A percentile compares a stretch with the other conserved stretches of the same genome.
Evolutionary conservation across 2,888 invertebrate genomes (phyloP).

Genomic region (Resseliella maxima): DNA sequence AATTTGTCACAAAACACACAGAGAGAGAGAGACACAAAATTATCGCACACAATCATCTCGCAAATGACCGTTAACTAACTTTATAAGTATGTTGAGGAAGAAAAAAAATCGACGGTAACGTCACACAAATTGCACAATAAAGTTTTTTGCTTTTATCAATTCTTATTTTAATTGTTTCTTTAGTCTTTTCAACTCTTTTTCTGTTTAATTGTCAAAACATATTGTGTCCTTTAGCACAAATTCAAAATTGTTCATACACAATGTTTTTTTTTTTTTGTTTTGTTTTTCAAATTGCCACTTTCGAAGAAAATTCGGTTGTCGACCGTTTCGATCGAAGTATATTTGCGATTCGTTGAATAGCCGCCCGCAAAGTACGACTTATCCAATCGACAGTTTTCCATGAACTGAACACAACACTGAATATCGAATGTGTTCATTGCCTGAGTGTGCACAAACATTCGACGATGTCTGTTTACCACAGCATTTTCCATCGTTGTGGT

Average conservation of each 20-base stretch:
- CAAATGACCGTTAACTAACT: conserved; percentile 7
- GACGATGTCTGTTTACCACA: conserved; percentile 1
- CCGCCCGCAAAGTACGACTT: not conserved
- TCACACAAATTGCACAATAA: not conserved
- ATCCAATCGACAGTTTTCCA: conserved; percentile 39
- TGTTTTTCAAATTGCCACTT: not conserved
- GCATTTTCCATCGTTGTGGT: not conserved
- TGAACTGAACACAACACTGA: conserved; percentile 18
- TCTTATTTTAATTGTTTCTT: not conserved
- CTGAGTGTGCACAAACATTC: conserved; percentile 2
- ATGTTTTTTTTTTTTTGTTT: not conserved
- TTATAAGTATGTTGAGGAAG: too few relatives aligned
- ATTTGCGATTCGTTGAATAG: too few relatives aligned
- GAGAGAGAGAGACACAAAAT: too few relatives aligned
- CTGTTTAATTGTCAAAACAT: too few relatives aligned
- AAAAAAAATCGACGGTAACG: not conserved
- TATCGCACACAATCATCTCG: not conserved
- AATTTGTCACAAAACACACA: not conserved
- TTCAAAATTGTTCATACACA: not conserved
- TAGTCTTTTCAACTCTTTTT: not conserved
- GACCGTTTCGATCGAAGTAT: not conserved
- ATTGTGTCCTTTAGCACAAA: not conserved
- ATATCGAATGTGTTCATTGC: not conserved
- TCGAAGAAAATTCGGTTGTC: not conserved
- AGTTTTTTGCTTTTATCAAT: not conserved